Conservation (phyloP, 2,888 invertebrate species). For the Cosmia pyralina region DNA sequence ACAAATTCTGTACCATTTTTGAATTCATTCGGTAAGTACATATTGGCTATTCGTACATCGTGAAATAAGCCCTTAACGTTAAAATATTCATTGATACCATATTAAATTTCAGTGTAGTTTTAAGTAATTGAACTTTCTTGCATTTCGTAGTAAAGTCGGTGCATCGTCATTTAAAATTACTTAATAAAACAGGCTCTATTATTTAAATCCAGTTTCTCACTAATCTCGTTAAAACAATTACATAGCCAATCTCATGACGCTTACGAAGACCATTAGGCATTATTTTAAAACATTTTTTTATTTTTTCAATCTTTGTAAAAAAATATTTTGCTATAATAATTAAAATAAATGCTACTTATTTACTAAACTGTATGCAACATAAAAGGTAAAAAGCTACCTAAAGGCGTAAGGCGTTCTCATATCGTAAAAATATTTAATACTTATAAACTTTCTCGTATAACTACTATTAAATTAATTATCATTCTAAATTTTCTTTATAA, state of each 20-base stretch:
- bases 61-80: too few relatives aligned
- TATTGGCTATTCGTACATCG: too few relatives aligned
- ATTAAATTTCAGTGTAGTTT: not conserved
- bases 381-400: not conserved
- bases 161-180: not conserved
- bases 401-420: not conserved
- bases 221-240: not conserved
- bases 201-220: not conserved
- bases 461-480: not conserved
- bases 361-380: not conserved
- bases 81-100: not conserved
- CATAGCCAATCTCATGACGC: not conserved
- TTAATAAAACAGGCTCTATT: not conserved
- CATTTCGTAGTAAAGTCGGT: not conserved
- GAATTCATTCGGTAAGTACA: too few relatives aligned
- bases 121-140: not conserved
- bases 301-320: not conserved
- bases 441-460: too few relatives aligned
- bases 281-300: not conserved
- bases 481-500: conserved; percentile 20
- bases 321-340: not conserved
- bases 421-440: not conserved
- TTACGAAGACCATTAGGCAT: not conserved
- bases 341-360: conserved; percentile 6
- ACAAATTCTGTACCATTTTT: too few relatives aligned